Percentiles rank a stretch among this genome's conserved stretches.
phyloP scores from a whole-genome alignment of 1,140 invertebrate genomes.

The Oedothorax gibbosus region DNA sequence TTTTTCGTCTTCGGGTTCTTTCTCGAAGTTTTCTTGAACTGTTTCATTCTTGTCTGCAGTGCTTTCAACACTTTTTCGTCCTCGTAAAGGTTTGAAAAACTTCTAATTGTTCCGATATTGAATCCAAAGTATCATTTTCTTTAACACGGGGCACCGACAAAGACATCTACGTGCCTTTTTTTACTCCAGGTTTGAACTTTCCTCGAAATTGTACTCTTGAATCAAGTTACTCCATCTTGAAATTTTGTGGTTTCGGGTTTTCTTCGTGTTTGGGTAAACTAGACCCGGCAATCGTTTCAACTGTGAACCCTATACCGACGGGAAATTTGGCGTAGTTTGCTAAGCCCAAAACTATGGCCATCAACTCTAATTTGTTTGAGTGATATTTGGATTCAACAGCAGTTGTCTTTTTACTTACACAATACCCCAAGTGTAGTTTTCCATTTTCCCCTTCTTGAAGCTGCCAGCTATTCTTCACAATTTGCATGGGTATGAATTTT shows the following conservation, averaged over 20 bases:
- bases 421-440: neutral
- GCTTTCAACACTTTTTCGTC: too few relatives aligned
- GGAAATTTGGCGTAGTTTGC: too few relatives aligned
- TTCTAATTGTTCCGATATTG: too few relatives aligned
- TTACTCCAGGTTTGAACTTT: neutral
- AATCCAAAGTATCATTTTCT: too few relatives aligned
- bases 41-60: too few relatives aligned
- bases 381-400: too few relatives aligned
- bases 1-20: too few relatives aligned
- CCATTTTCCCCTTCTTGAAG: neutral
- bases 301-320: neutral
- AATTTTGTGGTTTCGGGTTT: neutral
- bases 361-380: too few relatives aligned
- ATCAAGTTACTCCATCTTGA: neutral
- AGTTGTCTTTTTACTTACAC: too few relatives aligned
- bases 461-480: neutral
- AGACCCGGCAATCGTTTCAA: neutral
- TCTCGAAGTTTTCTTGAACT: too few relatives aligned
- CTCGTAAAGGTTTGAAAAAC: too few relatives aligned
- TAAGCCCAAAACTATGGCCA: too few relatives aligned
- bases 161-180: slow-evolving; percentile 18
- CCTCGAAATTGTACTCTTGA: slow-evolving; percentile 17
- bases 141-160: neutral
- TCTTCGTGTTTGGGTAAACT: neutral
- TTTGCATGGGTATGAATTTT: neutral